Evolutionary conservation across 2,797 vertebrate species (phyloP).

Genomic region (Myiotriccus ornatus): DNA sequence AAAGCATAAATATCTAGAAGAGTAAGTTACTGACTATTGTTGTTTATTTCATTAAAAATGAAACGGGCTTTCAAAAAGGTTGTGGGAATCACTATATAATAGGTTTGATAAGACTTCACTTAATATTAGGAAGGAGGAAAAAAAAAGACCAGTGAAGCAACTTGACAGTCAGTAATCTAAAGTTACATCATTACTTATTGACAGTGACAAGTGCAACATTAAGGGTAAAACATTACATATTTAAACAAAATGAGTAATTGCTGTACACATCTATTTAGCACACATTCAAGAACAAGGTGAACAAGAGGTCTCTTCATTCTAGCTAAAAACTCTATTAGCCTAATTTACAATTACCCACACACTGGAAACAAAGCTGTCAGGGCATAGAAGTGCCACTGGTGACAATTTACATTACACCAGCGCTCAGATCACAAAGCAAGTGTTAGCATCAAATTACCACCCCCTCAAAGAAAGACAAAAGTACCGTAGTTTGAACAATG

Average conservation of each 20-base stretch:
- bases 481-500: neutral
- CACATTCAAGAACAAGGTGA: neutral
- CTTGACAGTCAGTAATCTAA: neutral
- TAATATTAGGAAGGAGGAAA: neutral
- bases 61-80: neutral
- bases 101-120: neutral
- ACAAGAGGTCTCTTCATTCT: neutral
- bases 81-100: neutral
- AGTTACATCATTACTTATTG: neutral
- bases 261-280: neutral
- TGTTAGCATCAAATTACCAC: neutral
- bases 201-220: neutral
- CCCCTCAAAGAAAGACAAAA: neutral
- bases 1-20: neutral
- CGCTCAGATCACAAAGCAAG: neutral
- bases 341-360: conserved; percentile 54
- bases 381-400: conserved; percentile 21
- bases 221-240: neutral
- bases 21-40: neutral
- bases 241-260: conserved; percentile 28
- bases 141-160: neutral
- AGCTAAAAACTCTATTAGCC: conserved; percentile 26
- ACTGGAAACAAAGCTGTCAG: conserved; percentile 33
- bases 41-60: neutral
- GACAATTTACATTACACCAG: conserved; percentile 26